Evolutionary conservation across 2,888 invertebrate genomes (phyloP), one percentile per base, ranked within the genome.

Genomic region (Synergus umbraculus): DNA sequence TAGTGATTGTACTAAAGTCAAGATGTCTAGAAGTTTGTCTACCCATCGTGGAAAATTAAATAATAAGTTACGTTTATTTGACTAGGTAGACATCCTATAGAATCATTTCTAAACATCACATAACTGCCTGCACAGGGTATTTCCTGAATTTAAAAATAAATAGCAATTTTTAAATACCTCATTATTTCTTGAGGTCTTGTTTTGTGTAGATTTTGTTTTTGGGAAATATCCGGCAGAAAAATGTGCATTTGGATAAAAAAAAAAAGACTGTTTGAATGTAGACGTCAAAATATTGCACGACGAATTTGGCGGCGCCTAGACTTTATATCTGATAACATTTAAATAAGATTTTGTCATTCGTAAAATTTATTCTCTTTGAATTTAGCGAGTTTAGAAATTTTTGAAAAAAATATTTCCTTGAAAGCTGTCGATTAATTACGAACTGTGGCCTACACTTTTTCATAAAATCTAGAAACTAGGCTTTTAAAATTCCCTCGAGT

Each of bases 221-320:
- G 76, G 80, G 65, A 79, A 80, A 81, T 81, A 81, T 79, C 79
- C 79, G 77, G 81, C 76, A 83, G 83, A 81, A 29, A 83, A 79
- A 80, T 81, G 85, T 86, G 87, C 87, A 85, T 87, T 87, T 85
- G 84, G 84, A 86, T 83, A 84, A 82, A 83, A 86, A 83, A 86
- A 83, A 84, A 86, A 88, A 88, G 88, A 88, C 88, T 88, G 88
- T 84, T 87, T 80, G 81, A 84, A 88, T 85, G 86, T 87, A 85
- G 82, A 80, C 84, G 84, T 86, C 82, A 82, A 83, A 84, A 82
- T 86, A 76, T 78, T 80, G 10, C 73, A n/a, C 73, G 73, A 54
- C 54, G 5, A 29, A 63, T 13, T 63, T 10, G 12, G 12, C 63
- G 29, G 22, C 63, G 29, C 29, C 29, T 63, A 22, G 12, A 63